Base-by-base conservation (phyloP, 2,797 vertebrate species). In the Alcedo atthis region DNA sequence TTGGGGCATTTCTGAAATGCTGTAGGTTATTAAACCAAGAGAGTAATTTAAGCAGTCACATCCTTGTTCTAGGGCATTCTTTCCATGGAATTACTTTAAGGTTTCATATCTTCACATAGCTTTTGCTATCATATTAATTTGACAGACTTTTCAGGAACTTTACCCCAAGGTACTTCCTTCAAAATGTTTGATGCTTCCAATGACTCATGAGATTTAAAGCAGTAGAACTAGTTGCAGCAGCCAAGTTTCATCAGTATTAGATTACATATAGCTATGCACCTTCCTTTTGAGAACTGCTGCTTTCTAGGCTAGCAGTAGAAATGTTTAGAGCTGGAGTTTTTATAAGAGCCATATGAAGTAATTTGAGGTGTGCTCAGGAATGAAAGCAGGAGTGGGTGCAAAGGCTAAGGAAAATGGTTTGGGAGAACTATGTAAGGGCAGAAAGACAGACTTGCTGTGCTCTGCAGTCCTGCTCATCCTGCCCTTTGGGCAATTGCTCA, bases 131-230 rank as follows among this genome's bases (percentile, higher is more conserved):
- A 51, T 58, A 68, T 45, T 83, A 87, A 83, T 88, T 15, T 87
- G 81, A 93, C 78, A 70, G 45, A n/a, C 35, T 75, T 91, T 74
- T 88, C 42, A 68, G 62, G 35, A 89, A 59, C 35, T 86, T 81
- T 57, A 17, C 32, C 6, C 8, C 45, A 77, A 63, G 46, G 68
- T 43, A 51, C 9, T 76, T 79, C 37, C 32, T 93, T 49, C 67
- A 81, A 90, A 87, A 74, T 37, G 1, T 54, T 58, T 1, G 1
- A 5, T 63, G 19, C 4, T 80, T 80, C 46, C 37, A 30, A 12
- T 61, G 74, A 58, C 53, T 59, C 42, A 69, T 33, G 32, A 92
- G 22, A 84, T 66, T 75, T 59, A 80, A 83, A 83, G 55, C 43
- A 61, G 35, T 13, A 75, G 74, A 81, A 10, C 37, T 54, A 37